Percentiles rank a stretch among this genome's conserved stretches.
phyloP scores from a whole-genome alignment of 37 sponge, comb jelly and placozoan species.

The Agelas oroides region DNA sequence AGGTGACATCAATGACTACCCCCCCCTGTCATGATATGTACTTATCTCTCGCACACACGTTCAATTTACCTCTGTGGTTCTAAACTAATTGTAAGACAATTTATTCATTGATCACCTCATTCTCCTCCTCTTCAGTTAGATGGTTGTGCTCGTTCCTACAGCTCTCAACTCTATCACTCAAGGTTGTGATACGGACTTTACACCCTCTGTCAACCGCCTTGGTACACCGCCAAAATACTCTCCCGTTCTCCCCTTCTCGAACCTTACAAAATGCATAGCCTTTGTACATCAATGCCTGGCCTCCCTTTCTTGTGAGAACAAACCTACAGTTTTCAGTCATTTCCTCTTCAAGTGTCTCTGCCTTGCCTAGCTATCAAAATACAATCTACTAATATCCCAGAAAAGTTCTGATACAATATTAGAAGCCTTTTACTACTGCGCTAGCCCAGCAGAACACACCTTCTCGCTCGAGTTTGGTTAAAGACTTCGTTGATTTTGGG shows the following conservation, averaged over 20 bases:
- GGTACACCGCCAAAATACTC: conserved; percentile 16
- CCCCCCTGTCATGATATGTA: too few species aligned
- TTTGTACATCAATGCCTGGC: background rate
- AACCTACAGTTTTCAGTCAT: background rate
- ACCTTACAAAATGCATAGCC: conserved; percentile 20
- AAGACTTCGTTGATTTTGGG: too few species aligned
- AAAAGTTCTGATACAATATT: too few species aligned
- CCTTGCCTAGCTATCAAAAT: background rate
- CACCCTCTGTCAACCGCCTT: background rate
- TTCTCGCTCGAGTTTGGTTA: too few species aligned
- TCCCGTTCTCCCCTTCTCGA: conserved; percentile 17
- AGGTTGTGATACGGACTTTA: conserved; percentile 5
- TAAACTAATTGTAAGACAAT: too few species aligned
- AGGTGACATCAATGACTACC: too few species aligned
- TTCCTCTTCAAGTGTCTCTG: background rate
- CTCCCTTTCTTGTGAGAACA: conserved; percentile 12
- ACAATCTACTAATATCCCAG: background rate
- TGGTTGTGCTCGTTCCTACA: conserved; percentile 12
- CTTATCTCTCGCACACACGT: too few species aligned
- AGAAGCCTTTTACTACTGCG: too few species aligned
- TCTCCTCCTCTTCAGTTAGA: conserved; percentile 9
- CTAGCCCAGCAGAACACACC: too few species aligned
- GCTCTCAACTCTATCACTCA: background rate
- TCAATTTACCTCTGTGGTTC: too few species aligned
- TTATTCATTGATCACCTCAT: too few species aligned